Conservation (phyloP, 2,888 invertebrate species). For the Leptothorax acervorum region DNA sequence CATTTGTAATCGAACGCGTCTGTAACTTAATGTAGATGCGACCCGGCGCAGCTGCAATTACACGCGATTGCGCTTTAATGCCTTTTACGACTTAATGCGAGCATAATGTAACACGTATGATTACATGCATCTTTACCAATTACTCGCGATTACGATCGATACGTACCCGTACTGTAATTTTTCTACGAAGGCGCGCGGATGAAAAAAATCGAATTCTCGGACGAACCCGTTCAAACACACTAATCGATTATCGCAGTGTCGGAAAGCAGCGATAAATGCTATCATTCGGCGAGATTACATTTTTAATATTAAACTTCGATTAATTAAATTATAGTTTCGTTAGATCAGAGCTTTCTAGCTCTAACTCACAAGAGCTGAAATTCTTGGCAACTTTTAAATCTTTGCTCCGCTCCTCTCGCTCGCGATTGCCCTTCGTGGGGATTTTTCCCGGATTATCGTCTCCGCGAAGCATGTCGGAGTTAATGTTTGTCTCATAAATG, state of each 20-base stretch:
- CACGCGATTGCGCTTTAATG: constrained; percentile 3
- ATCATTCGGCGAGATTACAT: background rate
- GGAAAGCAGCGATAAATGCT: background rate
- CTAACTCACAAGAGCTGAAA: background rate
- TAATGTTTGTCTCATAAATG: constrained; percentile 23
- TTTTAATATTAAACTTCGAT: background rate
- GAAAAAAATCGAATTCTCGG: background rate
- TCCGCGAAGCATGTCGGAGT: background rate
- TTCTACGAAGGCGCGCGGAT: background rate
- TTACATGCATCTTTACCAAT: constrained; percentile 1
- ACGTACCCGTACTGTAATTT: background rate
- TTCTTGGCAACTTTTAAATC: too few relatives aligned
- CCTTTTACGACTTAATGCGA: background rate
- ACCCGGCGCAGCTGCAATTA: background rate
- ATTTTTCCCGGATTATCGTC: background rate
- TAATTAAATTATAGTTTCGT: background rate
- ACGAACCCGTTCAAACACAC: background rate
- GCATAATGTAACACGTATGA: background rate
- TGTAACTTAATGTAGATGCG: background rate
- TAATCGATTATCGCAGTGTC: background rate
- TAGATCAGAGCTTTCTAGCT: background rate
- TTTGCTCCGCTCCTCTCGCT: background rate
- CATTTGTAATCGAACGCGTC: constrained; percentile 6
- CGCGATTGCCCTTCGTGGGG: background rate
- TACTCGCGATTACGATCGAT: background rate